These are phyloP conservation scores for Hirtodrosophila histrioides DNA, from an alignment of 2,888 invertebrate genomes.

Conservation along the genomic window DNA sequence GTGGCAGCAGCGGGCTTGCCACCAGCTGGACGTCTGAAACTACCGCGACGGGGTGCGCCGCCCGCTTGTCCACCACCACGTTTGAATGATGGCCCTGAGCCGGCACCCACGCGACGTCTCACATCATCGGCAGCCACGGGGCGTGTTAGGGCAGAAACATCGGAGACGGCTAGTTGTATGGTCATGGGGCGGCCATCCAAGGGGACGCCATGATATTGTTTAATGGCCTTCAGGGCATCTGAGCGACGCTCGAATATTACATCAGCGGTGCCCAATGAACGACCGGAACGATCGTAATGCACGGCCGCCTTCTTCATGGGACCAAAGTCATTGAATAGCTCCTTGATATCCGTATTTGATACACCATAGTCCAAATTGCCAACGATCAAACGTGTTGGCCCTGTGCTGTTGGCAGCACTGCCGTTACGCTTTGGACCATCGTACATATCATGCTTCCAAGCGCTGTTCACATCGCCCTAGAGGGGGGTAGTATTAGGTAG, in stretches of 20 bases:
- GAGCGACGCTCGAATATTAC: slow-evolving; percentile 96
- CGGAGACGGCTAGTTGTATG: slow-evolving; percentile 95
- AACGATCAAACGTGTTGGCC: slow-evolving; percentile 94
- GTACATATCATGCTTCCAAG: slow-evolving; percentile 99
- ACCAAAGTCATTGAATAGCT: slow-evolving; percentile 98
- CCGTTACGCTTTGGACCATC: slow-evolving; percentile 87
- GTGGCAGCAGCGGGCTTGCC: slow-evolving; percentile 58
- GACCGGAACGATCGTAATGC: slow-evolving; percentile 98
- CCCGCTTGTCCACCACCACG: slow-evolving; percentile 76
- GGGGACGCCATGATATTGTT: slow-evolving; percentile 98
- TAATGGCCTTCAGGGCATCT: slow-evolving; percentile 98
- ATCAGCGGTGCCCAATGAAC: slow-evolving; percentile 97
- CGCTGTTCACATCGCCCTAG: slow-evolving; percentile 97
- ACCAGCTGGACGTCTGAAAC: slow-evolving; percentile 55
- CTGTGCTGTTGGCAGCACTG: slow-evolving; percentile 83
- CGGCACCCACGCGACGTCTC: slow-evolving; percentile 64
- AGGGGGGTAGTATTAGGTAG: slow-evolving; percentile 84
- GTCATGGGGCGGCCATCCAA: slow-evolving; percentile 98
- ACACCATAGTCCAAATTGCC: slow-evolving; percentile 99
- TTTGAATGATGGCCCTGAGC: slow-evolving; percentile 47
- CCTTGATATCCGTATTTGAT: slow-evolving; percentile 98
- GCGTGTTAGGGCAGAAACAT: slow-evolving; percentile 87
- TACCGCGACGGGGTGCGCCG: slow-evolving; percentile 58
- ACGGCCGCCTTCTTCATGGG: slow-evolving; percentile 96
- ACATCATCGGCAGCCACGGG: slow-evolving; percentile 62